phyloP scores from a whole-genome alignment of 2,888 invertebrate genomes.

The Dorcus parallelipipedus region DNA sequence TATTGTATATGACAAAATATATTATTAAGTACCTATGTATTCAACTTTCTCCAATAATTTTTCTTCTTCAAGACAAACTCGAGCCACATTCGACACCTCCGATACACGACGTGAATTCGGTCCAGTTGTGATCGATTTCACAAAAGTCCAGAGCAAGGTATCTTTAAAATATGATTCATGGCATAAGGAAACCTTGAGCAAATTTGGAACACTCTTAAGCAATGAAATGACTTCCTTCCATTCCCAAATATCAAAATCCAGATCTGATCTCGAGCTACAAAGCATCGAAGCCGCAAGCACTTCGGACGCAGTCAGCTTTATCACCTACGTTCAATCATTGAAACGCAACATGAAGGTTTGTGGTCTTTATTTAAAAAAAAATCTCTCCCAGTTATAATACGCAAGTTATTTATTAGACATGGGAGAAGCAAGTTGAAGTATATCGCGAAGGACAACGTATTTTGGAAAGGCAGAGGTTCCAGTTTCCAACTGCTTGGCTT shows the following conservation, averaged over 20 bases:
- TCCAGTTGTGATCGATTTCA: conserved; percentile 96
- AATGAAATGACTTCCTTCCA: conserved; percentile 97
- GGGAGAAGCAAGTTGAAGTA: conserved; percentile 86
- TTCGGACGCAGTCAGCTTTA: conserved; percentile 96
- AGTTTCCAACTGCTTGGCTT: conserved; percentile 95
- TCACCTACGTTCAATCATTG: conserved; percentile 96
- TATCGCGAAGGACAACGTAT: conserved; percentile 97
- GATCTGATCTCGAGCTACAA: conserved; percentile 94
- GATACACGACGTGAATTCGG: conserved; percentile 96
- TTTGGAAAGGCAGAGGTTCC: conserved; percentile 92
- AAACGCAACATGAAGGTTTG: conserved; percentile 86
- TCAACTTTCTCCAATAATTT: too few species aligned
- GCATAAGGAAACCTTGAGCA: conserved; percentile 98
- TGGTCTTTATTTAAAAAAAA: conserved; percentile 11
- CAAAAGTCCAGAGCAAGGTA: conserved; percentile 99
- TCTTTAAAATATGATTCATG: conserved; percentile 98
- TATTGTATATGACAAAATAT: too few species aligned
- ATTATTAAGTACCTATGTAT: too few species aligned
- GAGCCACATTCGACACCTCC: conserved; percentile 97
- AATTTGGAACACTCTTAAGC: conserved; percentile 91
- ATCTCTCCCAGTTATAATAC: neutral
- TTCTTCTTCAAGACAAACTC: conserved; percentile 67
- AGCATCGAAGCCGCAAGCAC: conserved; percentile 98
- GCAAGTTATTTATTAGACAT: conserved; percentile 49
- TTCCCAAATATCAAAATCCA: conserved; percentile 84